Base-by-base conservation (phyloP, 2,888 invertebrate species). In the Caenorhabditis zanzibari region DNA sequence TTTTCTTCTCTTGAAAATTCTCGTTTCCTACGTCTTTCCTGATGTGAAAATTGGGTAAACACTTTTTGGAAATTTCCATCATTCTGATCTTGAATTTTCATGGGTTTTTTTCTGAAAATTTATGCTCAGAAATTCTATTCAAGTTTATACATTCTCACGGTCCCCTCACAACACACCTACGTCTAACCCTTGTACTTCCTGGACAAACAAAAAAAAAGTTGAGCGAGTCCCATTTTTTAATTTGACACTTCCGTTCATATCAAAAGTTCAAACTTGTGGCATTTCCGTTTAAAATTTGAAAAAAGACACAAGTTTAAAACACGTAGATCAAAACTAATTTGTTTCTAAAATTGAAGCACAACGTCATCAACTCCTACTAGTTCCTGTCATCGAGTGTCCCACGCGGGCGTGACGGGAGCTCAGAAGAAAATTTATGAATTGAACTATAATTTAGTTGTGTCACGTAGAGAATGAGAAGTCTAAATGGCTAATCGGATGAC, bases 381-480 rank as follows among this genome's bases (percentile, higher is more conserved):
- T 38, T 68, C 38, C 68, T 68, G 68, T 68, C 68, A 68, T 52
- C 41, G 47, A 28, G 24, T 64, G 64, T 64, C 64, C 64, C 64
- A 66, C 32, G 26, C 54, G 14, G 22, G 14, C 28, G 12, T 38
- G 32, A 54, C 14, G n/a, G 24, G 68, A 68, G 38, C 12, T 12
- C 44, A 47, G 47, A 47, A 22, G 44, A 26, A n/a, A 63, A 54
- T 38, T 68, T 68, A 68, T 54, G 68, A 68, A 54, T 24, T 10
- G 32, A 66, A 66, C 64, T 66, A 56, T 56, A 75, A 75, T 66
- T 38, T 56, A 66, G 74, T 66, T 52, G 44, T 41, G 66, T 75
- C 74, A 75, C 66, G 74, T 75, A 75, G 47, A 32, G 28, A 44
- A n/a, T n/a, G n/a, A n/a, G n/a, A 24, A 26, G 35, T 38, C 16